Percentiles rank a stretch among this genome's conserved stretches.
Conservation (phyloP, 2,113 vertebrate species). For the Triplophysa siluroides region DNA sequence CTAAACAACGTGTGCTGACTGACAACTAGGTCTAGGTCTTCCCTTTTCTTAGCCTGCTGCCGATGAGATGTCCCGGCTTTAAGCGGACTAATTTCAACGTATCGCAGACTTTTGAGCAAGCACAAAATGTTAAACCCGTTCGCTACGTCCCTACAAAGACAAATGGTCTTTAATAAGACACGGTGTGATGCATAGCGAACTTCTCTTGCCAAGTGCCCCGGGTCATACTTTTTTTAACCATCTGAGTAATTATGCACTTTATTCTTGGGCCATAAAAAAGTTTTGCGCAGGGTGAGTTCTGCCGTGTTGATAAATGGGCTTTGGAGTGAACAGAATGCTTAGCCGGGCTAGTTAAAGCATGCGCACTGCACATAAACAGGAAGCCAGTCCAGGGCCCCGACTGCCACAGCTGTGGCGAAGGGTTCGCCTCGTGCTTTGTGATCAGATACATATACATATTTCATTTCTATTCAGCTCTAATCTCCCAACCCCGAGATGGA, state of each 20-base stretch:
- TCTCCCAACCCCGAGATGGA: conserved; percentile 40
- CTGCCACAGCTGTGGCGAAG: conserved; percentile 48
- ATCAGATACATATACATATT: conserved; percentile 62
- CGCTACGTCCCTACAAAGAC: conserved; percentile 29
- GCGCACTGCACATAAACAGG: conserved; percentile 53
- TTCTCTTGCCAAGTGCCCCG: conserved; percentile 59
- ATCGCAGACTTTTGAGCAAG: conserved; percentile 55
- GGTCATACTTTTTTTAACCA: conserved; percentile 50
- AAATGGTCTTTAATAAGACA: conserved; percentile 46
- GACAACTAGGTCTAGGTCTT: conserved; percentile 64
- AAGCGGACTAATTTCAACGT: conserved; percentile 64
- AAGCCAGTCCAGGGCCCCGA: conserved; percentile 47
- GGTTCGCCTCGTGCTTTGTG: conserved; percentile 54
- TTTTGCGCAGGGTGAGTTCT: conserved; percentile 42
- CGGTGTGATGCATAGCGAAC: conserved; percentile 55
- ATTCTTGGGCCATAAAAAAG: conserved; percentile 60
- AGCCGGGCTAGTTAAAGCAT: conserved; percentile 51
- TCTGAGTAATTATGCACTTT: conserved; percentile 62
- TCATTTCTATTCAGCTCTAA: conserved; percentile 51
- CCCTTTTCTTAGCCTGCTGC: conserved; percentile 50
- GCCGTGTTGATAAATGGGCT: conserved; percentile 55
- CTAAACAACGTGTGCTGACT: conserved; percentile 75
- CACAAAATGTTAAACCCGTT: conserved; percentile 47
- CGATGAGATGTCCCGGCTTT: conserved; percentile 52
- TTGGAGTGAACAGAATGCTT: conserved; percentile 28